Evolutionary conservation across 2,797 vertebrate genomes (phyloP), one percentile per base, ranked within the genome.

Genomic region (Ctenopoma kingsleyae): DNA sequence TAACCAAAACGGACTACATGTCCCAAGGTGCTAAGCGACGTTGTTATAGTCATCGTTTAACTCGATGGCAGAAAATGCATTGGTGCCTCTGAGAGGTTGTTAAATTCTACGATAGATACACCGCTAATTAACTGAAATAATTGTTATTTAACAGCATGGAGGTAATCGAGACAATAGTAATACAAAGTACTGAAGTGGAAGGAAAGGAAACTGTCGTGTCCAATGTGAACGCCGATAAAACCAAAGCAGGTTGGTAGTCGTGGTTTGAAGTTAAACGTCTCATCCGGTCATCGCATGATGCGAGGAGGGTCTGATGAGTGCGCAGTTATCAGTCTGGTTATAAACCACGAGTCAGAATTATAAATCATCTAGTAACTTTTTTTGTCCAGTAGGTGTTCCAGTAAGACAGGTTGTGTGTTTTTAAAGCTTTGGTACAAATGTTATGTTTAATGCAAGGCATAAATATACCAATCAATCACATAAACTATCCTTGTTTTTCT

Each of bases 11-110:
- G 8, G 56, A 94, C 90, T 92, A 78, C 88, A 88, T 9, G 55
- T 84, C 83, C 93, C 92, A 68, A 1, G 30, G 11, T 55, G 49
- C 71, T 27, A 3, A 6, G 54, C 2, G 32, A 59, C 53, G 91
- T 93, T 92, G 90, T 87, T 93, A 89, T 89, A 82, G 13, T 92
- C 91, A 92, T 83, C 88, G 89, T 73, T 88, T 83, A 81, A 67
- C 36, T 58, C 60, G 71, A 83, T 76, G 91, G 67, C 72, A 76
- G 49, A 58, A 22, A 57, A 61, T 6, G 63, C 87, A 94, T 85
- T 91, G 93, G 70, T 91, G 81, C 4, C 41, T 62, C 50, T 4
- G 30, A 41, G 43, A 74, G 48, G 94, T 94, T 94, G 93, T 94
- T 94, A 93, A 95, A 94, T 27, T 93, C 91, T 81, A 71, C 92